Conservation (phyloP, 1,140 invertebrate species). For the Drosophila yakuba region DNA sequence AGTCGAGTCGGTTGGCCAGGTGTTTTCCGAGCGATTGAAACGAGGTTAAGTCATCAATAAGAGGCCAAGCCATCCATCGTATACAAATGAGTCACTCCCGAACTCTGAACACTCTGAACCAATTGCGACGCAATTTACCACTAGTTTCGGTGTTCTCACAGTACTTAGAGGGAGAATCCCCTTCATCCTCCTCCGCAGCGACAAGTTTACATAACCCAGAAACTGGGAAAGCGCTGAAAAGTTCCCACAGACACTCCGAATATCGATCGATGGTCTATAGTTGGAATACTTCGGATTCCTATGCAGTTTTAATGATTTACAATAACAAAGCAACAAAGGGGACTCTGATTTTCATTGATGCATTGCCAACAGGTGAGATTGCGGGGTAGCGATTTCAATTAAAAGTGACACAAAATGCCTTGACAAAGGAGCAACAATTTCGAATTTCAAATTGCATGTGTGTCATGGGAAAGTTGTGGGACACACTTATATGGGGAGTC, state of each 20-base stretch:
- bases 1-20: conserved; percentile 64
- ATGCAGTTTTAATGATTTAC: conserved; percentile 77
- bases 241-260: conserved; percentile 57
- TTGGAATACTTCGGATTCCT: conserved; percentile 24
- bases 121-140: conserved; percentile 51
- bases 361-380: conserved; percentile 70
- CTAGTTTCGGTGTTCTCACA: conserved; percentile 63
- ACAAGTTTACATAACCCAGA: conserved; percentile 77
- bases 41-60: conserved; percentile 80
- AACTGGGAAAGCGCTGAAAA: conserved; percentile 66
- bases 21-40: conserved; percentile 61
- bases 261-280: conserved; percentile 10
- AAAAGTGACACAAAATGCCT: conserved; percentile 76
- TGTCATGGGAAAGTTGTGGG: conserved; percentile 73
- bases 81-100: conserved; percentile 73
- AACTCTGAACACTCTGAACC: neutral
- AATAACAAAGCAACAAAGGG: conserved; percentile 74
- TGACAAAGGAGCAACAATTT: conserved; percentile 78
- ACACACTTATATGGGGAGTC: conserved; percentile 20
- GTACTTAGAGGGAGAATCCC: conserved; percentile 61
- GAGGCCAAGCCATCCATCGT: conserved; percentile 52
- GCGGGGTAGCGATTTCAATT: conserved; percentile 71
- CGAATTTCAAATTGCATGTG: conserved; percentile 74
- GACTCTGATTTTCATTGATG: conserved; percentile 59
- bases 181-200: conserved; percentile 15